Evolutionary conservation across 2,888 invertebrate species (phyloP).

Genomic region (Onthophagus sagittarius): DNA sequence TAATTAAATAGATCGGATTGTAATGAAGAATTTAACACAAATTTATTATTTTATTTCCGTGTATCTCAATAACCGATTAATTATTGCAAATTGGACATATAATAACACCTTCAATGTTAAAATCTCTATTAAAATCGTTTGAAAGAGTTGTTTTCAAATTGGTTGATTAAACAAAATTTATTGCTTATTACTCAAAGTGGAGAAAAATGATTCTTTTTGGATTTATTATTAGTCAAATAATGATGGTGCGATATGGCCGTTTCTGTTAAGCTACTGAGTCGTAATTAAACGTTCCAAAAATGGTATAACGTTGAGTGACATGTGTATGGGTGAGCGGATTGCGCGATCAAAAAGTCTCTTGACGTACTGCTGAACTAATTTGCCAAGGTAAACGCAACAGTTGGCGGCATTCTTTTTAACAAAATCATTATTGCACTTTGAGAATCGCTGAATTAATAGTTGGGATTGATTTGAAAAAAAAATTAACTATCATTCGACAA

Average conservation of each 20-base stretch:
- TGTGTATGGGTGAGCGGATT: background rate
- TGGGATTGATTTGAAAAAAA: too few species aligned
- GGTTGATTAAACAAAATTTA: too few species aligned
- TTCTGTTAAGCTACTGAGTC: background rate
- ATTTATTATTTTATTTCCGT: background rate
- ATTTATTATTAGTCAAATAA: too few species aligned
- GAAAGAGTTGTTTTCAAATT: too few species aligned
- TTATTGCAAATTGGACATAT: too few species aligned
- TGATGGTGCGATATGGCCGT: background rate
- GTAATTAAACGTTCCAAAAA: background rate
- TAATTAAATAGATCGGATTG: background rate
- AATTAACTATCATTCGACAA: too few species aligned
- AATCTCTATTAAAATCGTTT: too few species aligned
- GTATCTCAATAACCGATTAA: too few species aligned
- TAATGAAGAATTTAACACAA: background rate
- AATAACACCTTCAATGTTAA: too few species aligned
- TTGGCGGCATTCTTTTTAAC: background rate
- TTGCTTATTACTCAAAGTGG: too few species aligned
- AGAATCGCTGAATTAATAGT: too few species aligned
- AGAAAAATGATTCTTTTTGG: too few species aligned
- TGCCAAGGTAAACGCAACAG: background rate
- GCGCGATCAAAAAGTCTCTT: background rate
- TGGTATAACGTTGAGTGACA: background rate
- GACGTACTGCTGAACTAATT: background rate
- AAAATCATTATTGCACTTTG: background rate